phyloP scores from a whole-genome alignment of 2,113 vertebrate species.

The Oryzias javanicus region DNA sequence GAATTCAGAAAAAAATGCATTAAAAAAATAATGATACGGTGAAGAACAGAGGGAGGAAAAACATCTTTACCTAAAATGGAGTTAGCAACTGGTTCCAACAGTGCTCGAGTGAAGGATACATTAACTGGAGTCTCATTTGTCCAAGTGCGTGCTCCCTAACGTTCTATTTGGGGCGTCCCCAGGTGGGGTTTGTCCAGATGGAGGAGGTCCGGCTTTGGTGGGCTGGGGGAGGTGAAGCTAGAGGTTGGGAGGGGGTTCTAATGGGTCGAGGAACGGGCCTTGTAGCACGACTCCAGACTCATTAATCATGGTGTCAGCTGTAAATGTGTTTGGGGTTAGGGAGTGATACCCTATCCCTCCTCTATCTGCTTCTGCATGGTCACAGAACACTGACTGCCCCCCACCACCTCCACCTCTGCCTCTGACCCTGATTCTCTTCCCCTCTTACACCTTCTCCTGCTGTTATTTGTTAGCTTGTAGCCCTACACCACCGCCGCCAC shows the following conservation, averaged over 20 bases:
- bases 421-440: constrained; percentile 30
- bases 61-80: constrained; percentile 28
- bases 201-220: constrained; percentile 51
- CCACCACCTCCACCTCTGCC: constrained; percentile 39
- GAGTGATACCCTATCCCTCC: constrained; percentile 84
- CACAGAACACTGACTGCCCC: constrained; percentile 39
- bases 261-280: constrained; percentile 84
- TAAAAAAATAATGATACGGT: too few species aligned
- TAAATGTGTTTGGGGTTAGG: constrained; percentile 88
- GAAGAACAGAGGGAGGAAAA: constrained; percentile 25
- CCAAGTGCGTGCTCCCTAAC: background rate
- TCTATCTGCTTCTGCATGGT: constrained; percentile 74
- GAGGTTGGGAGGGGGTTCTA: constrained; percentile 73
- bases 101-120: background rate
- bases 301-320: constrained; percentile 96
- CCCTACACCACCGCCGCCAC: constrained; percentile 20
- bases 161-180: constrained; percentile 39
- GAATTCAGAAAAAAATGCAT: too few species aligned
- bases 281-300: constrained; percentile 77
- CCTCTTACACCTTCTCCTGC: constrained; percentile 44
- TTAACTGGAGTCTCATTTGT: background rate
- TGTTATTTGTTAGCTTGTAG: constrained; percentile 27
- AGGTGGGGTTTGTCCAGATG: constrained; percentile 84
- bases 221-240: constrained; percentile 15
- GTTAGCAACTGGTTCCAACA: too few species aligned